A percentile compares a stretch with the other conserved stretches of the same genome.
phyloP scores from a whole-genome alignment of 30 jellyfish, hydroid and myxozoan species.

The Morbakka virulenta region DNA sequence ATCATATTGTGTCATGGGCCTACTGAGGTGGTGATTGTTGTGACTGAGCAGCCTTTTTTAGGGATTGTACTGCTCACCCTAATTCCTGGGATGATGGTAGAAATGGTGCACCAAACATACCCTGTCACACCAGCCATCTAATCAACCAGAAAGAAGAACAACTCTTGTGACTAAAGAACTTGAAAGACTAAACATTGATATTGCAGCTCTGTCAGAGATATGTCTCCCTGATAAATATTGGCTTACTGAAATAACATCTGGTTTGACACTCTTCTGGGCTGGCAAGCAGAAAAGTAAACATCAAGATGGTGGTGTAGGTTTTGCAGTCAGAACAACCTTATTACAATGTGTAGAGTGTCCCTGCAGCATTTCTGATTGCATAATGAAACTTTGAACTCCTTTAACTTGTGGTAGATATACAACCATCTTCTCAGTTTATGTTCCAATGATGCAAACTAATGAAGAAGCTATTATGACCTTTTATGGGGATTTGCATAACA shows the following conservation, averaged over 20 bases:
- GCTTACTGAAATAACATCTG: too few relatives aligned
- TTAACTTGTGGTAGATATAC: background rate
- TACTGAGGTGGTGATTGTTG: too few relatives aligned
- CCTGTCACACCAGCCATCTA: too few relatives aligned
- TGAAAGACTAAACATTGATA: background rate
- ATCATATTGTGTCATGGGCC: too few relatives aligned
- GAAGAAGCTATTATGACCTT: background rate
- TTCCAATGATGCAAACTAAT: background rate
- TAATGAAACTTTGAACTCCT: background rate
- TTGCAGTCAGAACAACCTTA: too few relatives aligned
- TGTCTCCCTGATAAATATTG: background rate
- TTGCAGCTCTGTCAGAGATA: background rate
- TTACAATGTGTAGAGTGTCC: background rate
- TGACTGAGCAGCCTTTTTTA: too few relatives aligned
- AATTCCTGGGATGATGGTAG: too few relatives aligned
- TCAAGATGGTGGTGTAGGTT: background rate
- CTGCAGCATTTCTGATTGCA: background rate
- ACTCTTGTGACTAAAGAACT: background rate
- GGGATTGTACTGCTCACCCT: too few relatives aligned
- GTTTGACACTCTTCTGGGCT: background rate
- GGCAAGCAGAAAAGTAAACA: background rate
- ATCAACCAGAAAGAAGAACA: background rate
- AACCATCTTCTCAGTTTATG: background rate
- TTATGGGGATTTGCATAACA: background rate
- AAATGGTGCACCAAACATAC: too few relatives aligned